Conservation (phyloP, 92 coral and sea anemone genomes). For the Porites cylindrica region DNA sequence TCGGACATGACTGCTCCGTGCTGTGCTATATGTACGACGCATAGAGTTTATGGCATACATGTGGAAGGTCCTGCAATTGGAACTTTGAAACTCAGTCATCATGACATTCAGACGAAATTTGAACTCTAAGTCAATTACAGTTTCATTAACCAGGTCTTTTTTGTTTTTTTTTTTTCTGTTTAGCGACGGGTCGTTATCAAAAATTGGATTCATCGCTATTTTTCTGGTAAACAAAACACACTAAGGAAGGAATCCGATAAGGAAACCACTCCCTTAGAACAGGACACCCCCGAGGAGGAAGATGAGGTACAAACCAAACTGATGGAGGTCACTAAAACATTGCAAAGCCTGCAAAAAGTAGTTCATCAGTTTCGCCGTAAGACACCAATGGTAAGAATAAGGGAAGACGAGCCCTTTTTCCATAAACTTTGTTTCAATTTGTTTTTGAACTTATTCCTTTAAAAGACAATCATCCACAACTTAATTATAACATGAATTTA, state of each 20-base stretch:
- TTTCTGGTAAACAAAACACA: conserved; percentile 38
- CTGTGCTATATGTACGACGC: no score
- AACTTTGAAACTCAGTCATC: no score
- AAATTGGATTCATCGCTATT: conserved; percentile 66
- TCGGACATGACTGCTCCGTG: no score
- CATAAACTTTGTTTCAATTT: no score
- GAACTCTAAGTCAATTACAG: no score
- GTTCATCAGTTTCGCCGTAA: conserved; percentile 13
- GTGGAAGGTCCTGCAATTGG: no score
- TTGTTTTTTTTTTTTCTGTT: background rate
- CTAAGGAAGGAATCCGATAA: conserved; percentile 12
- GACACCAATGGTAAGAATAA: conserved; percentile 11
- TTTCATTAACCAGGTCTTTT: background rate
- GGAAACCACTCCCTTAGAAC: conserved; percentile 11
- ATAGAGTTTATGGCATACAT: no score
- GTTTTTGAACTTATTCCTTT: no score
- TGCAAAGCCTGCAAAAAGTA: conserved; percentile 33
- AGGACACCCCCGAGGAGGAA: background rate
- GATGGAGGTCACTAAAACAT: conserved; percentile 28
- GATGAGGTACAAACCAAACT: conserved; percentile 28
- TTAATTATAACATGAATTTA: no score
- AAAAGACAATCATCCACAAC: no score
- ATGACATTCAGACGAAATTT: no score
- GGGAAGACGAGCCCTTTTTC: no score
- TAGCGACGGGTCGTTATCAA: conserved; percentile 71